A percentile compares a stretch with the other conserved stretches of the same genome.
These are phyloP conservation scores for Drosophila antonietae DNA, from an alignment of 2,888 invertebrate species.

Conservation along the genomic window DNA sequence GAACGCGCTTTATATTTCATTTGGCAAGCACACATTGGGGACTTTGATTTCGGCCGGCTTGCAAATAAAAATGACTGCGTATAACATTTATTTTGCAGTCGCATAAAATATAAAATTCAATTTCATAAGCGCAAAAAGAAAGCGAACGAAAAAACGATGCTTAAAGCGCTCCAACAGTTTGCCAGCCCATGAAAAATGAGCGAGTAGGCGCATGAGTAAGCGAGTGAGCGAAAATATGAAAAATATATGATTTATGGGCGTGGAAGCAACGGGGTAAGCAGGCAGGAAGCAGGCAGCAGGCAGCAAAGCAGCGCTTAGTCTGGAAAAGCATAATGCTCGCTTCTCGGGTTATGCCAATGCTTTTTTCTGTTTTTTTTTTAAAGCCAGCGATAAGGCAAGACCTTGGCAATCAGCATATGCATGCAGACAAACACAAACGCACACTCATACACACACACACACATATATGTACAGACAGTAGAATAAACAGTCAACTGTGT, in stretches of 20 bases:
- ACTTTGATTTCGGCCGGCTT: slow-evolving; percentile 52
- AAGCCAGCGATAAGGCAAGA: slow-evolving; percentile 55
- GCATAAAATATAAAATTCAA: slow-evolving; percentile 66
- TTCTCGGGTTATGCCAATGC: slow-evolving; percentile 46
- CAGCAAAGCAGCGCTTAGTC: slow-evolving; percentile 23
- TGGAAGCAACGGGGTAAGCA: no score
- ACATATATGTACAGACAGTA: slow-evolving; percentile 1
- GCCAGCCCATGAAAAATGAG: slow-evolving; percentile 61
- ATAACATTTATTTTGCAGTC: slow-evolving; percentile 53
- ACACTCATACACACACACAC: slow-evolving; percentile 12
- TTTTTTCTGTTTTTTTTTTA: slow-evolving; percentile 16
- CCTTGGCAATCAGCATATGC: slow-evolving; percentile 73
- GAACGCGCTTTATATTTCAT: slow-evolving; percentile 59
- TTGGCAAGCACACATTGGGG: slow-evolving; percentile 67
- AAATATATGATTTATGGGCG: slow-evolving; percentile 68
- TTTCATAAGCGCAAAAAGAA: slow-evolving; percentile 44
- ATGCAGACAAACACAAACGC: slow-evolving; percentile 27
- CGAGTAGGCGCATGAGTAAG: not conserved
- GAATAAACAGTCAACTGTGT: slow-evolving; percentile 50
- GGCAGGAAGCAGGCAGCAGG: not conserved
- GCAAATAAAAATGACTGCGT: slow-evolving; percentile 52
- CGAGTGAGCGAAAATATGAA: slow-evolving; percentile 23
- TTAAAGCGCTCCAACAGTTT: slow-evolving; percentile 66
- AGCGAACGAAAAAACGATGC: slow-evolving; percentile 23
- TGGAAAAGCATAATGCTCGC: slow-evolving; percentile 38